phyloP scores from a whole-genome alignment of 1,140 invertebrate genomes.

The Nebria ingens region DNA sequence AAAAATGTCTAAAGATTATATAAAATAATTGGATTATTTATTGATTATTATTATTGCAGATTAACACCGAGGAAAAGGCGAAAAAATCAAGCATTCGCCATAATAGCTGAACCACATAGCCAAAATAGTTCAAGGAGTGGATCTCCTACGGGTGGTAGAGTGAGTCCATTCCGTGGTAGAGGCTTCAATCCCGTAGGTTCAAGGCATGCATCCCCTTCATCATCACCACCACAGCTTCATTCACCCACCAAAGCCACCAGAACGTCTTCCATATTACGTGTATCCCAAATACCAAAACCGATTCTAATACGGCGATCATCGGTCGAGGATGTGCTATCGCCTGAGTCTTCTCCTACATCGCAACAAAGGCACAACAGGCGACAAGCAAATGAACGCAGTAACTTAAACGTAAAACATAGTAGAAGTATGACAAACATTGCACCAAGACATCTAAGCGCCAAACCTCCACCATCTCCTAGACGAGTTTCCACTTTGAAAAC shows the following conservation, averaged over 20 bases:
- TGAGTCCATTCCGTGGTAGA: conserved; percentile 44
- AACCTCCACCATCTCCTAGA: conserved; percentile 22
- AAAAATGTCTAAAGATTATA: neutral
- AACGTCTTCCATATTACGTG: conserved; percentile 13
- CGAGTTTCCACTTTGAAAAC: conserved; percentile 11
- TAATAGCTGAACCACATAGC: conserved; percentile 42
- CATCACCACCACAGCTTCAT: conserved; percentile 26
- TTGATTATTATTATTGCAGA: conserved; percentile 16
- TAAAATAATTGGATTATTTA: neutral
- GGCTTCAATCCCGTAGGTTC: conserved; percentile 40
- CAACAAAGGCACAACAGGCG: neutral
- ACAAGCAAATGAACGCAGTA: neutral
- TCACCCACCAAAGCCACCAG: conserved; percentile 13
- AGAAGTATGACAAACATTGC: conserved; percentile 29
- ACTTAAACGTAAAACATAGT: conserved; percentile 15
- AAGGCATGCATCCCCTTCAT: conserved; percentile 26
- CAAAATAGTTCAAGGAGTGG: conserved; percentile 28
- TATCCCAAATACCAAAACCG: conserved; percentile 19
- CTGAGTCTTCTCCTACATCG: conserved; percentile 11
- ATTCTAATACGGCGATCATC: conserved; percentile 17
- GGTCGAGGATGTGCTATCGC: conserved; percentile 7
- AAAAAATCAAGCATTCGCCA: conserved; percentile 46
- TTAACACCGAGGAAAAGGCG: conserved; percentile 29
- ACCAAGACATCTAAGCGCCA: conserved; percentile 16
- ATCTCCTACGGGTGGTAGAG: conserved; percentile 35